Conservation (phyloP, 2,797 vertebrate genomes). For the Heliangelus exortis region DNA sequence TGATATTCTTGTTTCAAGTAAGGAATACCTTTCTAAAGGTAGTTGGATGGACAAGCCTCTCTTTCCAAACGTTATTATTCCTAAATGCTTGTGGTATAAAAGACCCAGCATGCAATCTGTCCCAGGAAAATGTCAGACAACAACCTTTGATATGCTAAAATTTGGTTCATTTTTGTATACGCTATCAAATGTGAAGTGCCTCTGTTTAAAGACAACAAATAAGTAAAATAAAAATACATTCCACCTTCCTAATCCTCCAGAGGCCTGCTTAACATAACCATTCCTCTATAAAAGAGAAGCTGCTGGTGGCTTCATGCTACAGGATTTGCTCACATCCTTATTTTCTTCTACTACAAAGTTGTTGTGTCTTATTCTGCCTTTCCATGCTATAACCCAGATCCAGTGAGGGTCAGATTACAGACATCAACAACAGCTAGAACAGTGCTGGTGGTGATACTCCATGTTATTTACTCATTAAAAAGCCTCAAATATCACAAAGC, state of each 20-base stretch:
- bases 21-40: neutral
- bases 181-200: neutral
- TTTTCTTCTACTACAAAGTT: neutral
- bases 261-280: neutral
- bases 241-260: neutral
- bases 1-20: neutral
- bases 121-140: neutral
- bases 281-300: neutral
- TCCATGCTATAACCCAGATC: neutral
- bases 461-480: neutral
- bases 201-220: neutral
- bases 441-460: neutral
- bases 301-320: neutral
- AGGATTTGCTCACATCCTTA: neutral
- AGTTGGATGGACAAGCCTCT: neutral
- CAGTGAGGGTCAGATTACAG: neutral
- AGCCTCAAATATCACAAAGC: neutral
- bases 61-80: neutral
- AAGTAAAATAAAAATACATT: neutral
- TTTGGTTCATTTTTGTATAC: neutral
- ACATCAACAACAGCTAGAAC: neutral
- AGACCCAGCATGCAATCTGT: neutral
- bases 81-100: neutral
- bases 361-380: neutral
- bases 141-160: neutral